These are phyloP conservation scores for Lethrus apterus DNA, from an alignment of 1,140 invertebrate genomes.

Conservation along the genomic window DNA sequence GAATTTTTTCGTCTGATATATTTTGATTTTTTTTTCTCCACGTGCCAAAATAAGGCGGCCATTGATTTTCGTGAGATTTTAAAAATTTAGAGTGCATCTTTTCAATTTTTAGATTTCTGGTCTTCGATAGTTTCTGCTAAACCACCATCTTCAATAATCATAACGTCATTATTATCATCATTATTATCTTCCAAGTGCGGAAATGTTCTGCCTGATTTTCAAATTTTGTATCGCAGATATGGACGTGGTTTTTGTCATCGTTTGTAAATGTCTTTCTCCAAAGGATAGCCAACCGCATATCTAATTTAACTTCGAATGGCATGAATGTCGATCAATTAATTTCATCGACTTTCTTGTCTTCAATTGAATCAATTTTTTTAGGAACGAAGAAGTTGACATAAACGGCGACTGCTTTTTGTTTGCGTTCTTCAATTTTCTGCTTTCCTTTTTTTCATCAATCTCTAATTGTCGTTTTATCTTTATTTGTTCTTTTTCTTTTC, in stretches of 20 bases:
- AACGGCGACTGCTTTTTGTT: slow-evolving; percentile 62
- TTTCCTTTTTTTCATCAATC: slow-evolving; percentile 52
- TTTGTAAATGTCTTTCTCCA: slow-evolving; percentile 46
- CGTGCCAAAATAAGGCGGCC: slow-evolving; percentile 95
- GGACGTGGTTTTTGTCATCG: slow-evolving; percentile 46
- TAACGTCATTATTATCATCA: slow-evolving; percentile 53
- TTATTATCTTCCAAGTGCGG: slow-evolving; percentile 53
- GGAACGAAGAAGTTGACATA: slow-evolving; percentile 75
- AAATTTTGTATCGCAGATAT: slow-evolving; percentile 40
- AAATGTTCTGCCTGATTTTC: slow-evolving; percentile 56
- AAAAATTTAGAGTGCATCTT: slow-evolving; percentile 72
- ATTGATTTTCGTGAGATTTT: slow-evolving; percentile 83
- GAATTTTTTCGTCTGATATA: slow-evolving; percentile 66
- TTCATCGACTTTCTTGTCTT: slow-evolving; percentile 38
- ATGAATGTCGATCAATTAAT: slow-evolving; percentile 47
- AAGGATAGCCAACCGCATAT: slow-evolving; percentile 77
- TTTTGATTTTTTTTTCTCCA: slow-evolving; percentile 79
- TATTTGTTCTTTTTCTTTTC: slow-evolving; percentile 40
- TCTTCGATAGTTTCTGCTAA: slow-evolving; percentile 48
- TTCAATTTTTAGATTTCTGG: slow-evolving; percentile 43
- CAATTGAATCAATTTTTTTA: slow-evolving; percentile 49
- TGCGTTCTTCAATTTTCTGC: slow-evolving; percentile 56
- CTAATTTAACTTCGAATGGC: slow-evolving; percentile 71
- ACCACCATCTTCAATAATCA: slow-evolving; percentile 47
- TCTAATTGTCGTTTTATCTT: slow-evolving; percentile 49